phyloP scores from a whole-genome alignment of 2,888 invertebrate genomes.

The Oligia fasciuncula region DNA sequence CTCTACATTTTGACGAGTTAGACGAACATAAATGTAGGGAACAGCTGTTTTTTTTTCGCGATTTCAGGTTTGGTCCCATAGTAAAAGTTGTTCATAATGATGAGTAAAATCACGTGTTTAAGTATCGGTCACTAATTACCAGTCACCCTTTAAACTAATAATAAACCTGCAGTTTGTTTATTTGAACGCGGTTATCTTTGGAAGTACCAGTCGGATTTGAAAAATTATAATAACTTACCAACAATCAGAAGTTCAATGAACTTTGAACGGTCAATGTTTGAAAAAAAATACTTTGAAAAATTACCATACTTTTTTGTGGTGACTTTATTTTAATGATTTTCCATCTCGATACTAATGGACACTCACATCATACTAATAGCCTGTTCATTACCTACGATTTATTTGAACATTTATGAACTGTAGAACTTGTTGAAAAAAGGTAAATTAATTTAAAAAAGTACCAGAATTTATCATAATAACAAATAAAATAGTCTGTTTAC shows the following conservation, averaged over 20 bases:
- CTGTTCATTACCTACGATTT: neutral
- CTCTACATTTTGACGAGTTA: no score
- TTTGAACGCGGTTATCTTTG: no score
- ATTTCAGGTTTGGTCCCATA: no score
- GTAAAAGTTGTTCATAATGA: no score
- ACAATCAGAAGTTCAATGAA: conserved; percentile 17
- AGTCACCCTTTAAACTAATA: no score
- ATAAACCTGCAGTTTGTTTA: no score
- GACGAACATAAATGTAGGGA: no score
- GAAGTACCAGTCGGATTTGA: no score
- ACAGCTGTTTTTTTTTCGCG: no score
- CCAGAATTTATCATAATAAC: neutral
- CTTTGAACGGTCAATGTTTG: conserved; percentile 21
- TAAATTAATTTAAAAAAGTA: neutral
- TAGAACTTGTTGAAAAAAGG: neutral
- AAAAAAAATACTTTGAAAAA: conserved; percentile 18
- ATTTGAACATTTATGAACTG: conserved; percentile 4
- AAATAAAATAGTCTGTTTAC: neutral
- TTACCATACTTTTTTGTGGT: conserved; percentile 26
- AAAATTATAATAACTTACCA: no score
- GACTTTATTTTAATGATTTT: conserved; percentile 10
- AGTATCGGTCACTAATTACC: no score
- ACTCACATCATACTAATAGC: conserved; percentile 7
- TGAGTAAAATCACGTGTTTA: no score
- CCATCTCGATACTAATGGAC: conserved; percentile 10